Conservation (phyloP, 2,113 vertebrate species). For the Nothoprocta pentlandii region DNA sequence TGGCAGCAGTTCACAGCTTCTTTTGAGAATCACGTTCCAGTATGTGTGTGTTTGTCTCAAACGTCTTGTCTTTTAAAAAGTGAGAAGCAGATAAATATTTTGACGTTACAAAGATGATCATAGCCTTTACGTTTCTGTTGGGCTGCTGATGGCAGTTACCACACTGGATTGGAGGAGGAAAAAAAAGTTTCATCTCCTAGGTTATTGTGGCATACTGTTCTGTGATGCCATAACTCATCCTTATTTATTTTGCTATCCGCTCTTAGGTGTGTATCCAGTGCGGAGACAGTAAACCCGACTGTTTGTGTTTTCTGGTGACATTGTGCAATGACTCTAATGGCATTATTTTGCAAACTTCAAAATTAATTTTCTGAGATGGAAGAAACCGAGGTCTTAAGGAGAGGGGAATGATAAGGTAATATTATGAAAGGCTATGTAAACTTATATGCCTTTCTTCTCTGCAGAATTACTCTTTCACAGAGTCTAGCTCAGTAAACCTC, state of each 20-base stretch:
- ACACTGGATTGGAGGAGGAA: accelerated
- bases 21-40: conserved; percentile 16
- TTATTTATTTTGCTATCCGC: neutral
- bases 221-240: neutral
- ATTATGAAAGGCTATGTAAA: neutral
- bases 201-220: neutral
- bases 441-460: neutral
- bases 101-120: neutral
- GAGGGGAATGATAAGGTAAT: neutral
- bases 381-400: neutral
- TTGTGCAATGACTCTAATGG: neutral
- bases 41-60: accelerated
- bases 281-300: neutral
- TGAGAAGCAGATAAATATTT: conserved; percentile 22
- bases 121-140: neutral
- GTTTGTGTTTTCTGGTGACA: neutral
- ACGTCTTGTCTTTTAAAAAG: neutral
- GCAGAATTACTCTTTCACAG: neutral
- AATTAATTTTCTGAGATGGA: neutral
- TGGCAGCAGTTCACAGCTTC: conserved; percentile 21
- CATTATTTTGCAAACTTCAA: neutral
- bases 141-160: neutral
- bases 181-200: neutral
- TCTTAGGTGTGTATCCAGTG: neutral
- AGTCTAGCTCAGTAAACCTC: neutral